A percentile compares a stretch with the other conserved stretches of the same genome.
Conservation (phyloP, 2,797 vertebrate species). For the Limnodromus scolopaceus region DNA sequence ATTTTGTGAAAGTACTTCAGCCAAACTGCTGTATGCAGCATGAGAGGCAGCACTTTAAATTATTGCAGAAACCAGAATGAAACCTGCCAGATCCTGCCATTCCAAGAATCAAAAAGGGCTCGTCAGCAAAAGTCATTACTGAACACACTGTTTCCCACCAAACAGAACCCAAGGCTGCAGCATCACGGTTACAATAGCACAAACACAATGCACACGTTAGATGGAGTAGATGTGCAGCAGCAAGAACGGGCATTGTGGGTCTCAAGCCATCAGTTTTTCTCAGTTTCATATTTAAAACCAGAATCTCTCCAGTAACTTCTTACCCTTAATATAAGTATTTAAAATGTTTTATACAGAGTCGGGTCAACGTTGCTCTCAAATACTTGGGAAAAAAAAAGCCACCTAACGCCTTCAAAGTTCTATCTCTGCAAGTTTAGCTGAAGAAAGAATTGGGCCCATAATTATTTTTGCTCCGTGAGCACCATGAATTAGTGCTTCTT, state of each 20-base stretch:
- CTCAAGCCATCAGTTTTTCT: background rate
- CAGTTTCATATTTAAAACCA: conserved; percentile 1
- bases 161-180: background rate
- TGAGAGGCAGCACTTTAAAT: background rate
- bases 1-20: background rate
- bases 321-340: background rate
- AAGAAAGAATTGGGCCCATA: background rate
- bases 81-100: background rate
- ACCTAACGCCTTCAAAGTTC: background rate
- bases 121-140: background rate
- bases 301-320: background rate
- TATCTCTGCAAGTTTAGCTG: background rate
- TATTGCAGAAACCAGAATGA: background rate
- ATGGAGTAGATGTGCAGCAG: background rate
- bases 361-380: background rate
- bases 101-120: background rate
- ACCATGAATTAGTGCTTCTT: background rate
- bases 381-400: background rate
- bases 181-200: conserved; percentile 14
- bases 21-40: conserved; percentile 20
- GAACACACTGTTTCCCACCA: background rate
- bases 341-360: background rate
- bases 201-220: background rate
- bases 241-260: background rate
- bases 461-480: background rate